These are phyloP conservation scores for Andrena chrysosceles DNA, from an alignment of 2,888 invertebrate species.

Conservation along the genomic window DNA sequence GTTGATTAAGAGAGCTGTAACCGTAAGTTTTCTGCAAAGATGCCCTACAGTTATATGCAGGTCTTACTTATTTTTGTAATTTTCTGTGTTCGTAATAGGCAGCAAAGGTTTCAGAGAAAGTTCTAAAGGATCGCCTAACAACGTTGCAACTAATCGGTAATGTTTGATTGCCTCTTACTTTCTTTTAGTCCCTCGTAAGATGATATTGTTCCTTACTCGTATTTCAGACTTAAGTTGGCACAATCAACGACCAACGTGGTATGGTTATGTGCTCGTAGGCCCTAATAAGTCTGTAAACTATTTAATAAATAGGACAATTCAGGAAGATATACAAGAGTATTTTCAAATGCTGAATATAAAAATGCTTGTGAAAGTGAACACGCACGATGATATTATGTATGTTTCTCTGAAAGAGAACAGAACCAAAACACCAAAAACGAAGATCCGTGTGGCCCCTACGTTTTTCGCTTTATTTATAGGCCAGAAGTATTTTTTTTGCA, in stretches of 20 bases:
- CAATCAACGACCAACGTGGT: slow-evolving; percentile 74
- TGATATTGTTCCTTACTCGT: not conserved
- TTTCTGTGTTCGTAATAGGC: slow-evolving; percentile 63
- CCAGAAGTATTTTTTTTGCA: slow-evolving; percentile 77
- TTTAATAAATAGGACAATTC: slow-evolving; percentile 59
- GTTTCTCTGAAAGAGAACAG: slow-evolving; percentile 67
- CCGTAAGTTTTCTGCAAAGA: slow-evolving; percentile 67
- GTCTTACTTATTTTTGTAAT: slow-evolving; percentile 7
- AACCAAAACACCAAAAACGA: not conserved
- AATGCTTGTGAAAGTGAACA: slow-evolving; percentile 66
- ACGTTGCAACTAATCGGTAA: slow-evolving; percentile 77
- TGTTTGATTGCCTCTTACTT: not conserved
- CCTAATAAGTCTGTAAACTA: not conserved
- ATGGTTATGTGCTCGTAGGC: slow-evolving; percentile 68
- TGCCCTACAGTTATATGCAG: not conserved
- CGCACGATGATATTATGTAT: slow-evolving; percentile 71
- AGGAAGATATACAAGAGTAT: slow-evolving; percentile 59
- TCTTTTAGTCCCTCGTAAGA: not conserved
- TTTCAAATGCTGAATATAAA: slow-evolving; percentile 60
- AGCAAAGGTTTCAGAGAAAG: slow-evolving; percentile 56
- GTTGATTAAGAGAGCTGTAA: slow-evolving; percentile 69
- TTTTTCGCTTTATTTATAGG: slow-evolving; percentile 76
- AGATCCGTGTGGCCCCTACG: slow-evolving; percentile 37
- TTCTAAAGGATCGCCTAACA: slow-evolving; percentile 70
- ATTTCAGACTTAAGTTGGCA: slow-evolving; percentile 79